Evolutionary conservation across 2,888 invertebrate species (phyloP).

Genomic region (Pheosia tremula): DNA sequence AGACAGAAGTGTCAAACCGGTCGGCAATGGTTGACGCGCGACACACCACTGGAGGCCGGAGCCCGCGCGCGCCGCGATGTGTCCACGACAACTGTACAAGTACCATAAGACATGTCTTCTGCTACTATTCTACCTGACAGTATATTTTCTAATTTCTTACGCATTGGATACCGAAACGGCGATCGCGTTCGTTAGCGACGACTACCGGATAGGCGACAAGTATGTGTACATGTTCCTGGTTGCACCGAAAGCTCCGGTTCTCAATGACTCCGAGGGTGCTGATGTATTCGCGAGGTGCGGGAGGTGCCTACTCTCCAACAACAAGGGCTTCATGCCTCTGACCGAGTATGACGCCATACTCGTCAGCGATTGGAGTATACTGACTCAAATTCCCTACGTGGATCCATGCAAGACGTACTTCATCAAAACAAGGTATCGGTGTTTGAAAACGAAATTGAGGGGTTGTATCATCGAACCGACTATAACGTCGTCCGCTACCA

Average conservation of each 20-base stretch:
- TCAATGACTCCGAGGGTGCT: conserved; percentile 55
- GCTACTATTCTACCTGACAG: conserved; percentile 46
- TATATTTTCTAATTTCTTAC: conserved; percentile 51
- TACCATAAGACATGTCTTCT: conserved; percentile 41
- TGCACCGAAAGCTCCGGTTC: conserved; percentile 42
- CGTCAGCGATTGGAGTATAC: conserved; percentile 20
- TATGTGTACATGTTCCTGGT: conserved; percentile 57
- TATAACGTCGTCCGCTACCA: conserved; percentile 46
- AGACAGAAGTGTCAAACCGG: conserved; percentile 49
- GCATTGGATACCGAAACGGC: conserved; percentile 38
- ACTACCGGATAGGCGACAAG: conserved; percentile 53
- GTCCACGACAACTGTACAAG: conserved; percentile 56
- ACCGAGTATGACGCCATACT: conserved; percentile 62
- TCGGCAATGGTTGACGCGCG: conserved; percentile 47
- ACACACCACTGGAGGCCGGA: conserved; percentile 26
- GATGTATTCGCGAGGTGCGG: conserved; percentile 57
- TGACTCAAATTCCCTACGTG: conserved; percentile 28
- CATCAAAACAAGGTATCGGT: conserved; percentile 44
- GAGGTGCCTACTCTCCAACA: conserved; percentile 62
- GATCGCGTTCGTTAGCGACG: conserved; percentile 53
- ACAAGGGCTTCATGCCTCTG: conserved; percentile 60
- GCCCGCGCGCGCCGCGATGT: conserved; percentile 51
- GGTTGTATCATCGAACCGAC: conserved; percentile 49
- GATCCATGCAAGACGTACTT: conserved; percentile 33
- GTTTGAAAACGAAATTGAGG: conserved; percentile 50